Evolutionary conservation across 2,888 invertebrate genomes (phyloP).

Genomic region (Apotomis capreana): DNA sequence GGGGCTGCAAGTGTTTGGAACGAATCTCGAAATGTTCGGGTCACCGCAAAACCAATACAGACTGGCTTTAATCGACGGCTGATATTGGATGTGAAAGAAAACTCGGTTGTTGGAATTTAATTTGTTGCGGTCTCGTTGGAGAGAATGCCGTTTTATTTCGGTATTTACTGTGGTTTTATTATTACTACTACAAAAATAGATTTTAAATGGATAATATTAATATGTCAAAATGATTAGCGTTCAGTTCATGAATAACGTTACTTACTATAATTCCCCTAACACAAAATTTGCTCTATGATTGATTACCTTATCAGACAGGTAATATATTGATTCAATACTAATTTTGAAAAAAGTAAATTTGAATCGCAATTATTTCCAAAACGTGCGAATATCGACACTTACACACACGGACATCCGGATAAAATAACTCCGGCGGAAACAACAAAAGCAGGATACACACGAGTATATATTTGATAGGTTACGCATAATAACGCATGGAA

Average conservation of each 20-base stretch:
- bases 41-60: constrained; percentile 30
- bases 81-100: constrained; percentile 23
- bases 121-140: background rate
- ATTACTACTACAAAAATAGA: background rate
- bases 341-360: no score
- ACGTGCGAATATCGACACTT: no score
- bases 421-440: background rate
- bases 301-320: no score
- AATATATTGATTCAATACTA: no score
- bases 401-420: no score
- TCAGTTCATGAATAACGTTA: no score
- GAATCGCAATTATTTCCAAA: no score
- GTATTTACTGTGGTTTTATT: background rate
- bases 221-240: no score
- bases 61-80: constrained; percentile 32
- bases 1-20: background rate
- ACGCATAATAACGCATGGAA: constrained; percentile 16
- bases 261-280: no score
- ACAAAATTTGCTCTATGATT: no score
- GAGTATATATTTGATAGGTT: background rate
- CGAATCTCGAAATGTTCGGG: constrained; percentile 17
- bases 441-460: background rate
- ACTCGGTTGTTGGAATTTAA: constrained; percentile 19
- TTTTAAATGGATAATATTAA: no score
- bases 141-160: constrained; percentile 4